Base-by-base conservation (phyloP, 2,113 vertebrate genomes). In the Sinocyclocheilus grahami region DNA sequence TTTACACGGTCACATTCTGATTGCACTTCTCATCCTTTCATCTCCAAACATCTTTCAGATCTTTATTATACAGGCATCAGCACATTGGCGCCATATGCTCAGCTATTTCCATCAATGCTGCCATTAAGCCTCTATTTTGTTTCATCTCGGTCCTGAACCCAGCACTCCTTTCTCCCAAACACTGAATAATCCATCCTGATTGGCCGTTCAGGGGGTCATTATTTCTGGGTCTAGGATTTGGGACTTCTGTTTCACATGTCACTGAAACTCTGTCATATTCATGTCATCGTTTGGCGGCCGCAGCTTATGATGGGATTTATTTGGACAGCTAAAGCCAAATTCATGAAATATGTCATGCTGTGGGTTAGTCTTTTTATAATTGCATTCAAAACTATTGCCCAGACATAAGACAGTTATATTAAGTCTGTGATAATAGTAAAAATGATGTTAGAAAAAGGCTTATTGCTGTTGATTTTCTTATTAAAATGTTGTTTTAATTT, bases 121-220 rank as follows among this genome's bases (percentile, higher is more conserved):
- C 60, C 88, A 65, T 87, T 87, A 87, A 85, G 77, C 74, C 62
- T 75, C 55, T 85, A 72, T 79, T 89, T 89, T 72, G 65, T 84
- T 84, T 84, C 82, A 84, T 84, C 69, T 84, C 82, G n/a, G 22
- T 86, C 88, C 85, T 86, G 86, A 87, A 60, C 75, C 67, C 24
- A 53, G 33, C 72, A 86, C 86, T 85, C 42, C 20, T 76, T 83
- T 87, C 87, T 77, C 85, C 48, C 81, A 53, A 87, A 87, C 74
- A 83, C 76, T 85, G 86, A 46, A 81, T 62, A 75, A 81, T 63
- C 42, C 81, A 76, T 84, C 58, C 87, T 84, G 84, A 86, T 79
- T 76, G 78, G 82, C 80, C 58, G 51, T 79, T 82, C 48, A 58
- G 46, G 58, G 81, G 65, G 80, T 82, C 24, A 82, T 84, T 84